Conservation (phyloP, 2,113 vertebrate genomes). For the Toxotes chatareus region DNA sequence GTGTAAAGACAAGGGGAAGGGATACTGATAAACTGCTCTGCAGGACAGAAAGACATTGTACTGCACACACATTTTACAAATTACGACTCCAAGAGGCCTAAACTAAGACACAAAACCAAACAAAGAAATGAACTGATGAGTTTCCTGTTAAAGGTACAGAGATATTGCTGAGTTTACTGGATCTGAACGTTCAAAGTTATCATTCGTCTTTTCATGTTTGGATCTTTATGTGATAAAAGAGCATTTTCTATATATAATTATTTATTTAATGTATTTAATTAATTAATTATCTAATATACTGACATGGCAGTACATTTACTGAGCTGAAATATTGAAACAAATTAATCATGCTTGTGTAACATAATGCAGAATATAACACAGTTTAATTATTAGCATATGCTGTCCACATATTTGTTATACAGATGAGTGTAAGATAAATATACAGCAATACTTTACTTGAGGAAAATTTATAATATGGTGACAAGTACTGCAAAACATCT, state of each 20-base stretch:
- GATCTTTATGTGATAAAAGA: not conserved
- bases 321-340: not conserved
- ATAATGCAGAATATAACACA: not conserved
- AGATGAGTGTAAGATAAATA: not conserved
- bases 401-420: not conserved
- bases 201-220: not conserved
- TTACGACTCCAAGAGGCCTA: not conserved
- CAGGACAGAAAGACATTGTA: slow-evolving; percentile 37
- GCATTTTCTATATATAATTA: not conserved
- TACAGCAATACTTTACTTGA: not conserved
- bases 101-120: not conserved
- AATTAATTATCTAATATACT: not conserved
- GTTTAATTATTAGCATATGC: not conserved
- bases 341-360: not conserved
- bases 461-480: not conserved
- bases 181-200: not conserved
- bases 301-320: not conserved
- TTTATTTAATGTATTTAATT: too few relatives aligned
- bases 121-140: not conserved
- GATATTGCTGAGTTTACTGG: not conserved
- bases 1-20: slow-evolving; percentile 49
- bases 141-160: not conserved
- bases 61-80: not conserved
- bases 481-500: not conserved
- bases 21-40: not conserved